These are phyloP conservation scores for Allacma fusca DNA, from an alignment of 2,888 invertebrate genomes.

Conservation along the genomic window DNA sequence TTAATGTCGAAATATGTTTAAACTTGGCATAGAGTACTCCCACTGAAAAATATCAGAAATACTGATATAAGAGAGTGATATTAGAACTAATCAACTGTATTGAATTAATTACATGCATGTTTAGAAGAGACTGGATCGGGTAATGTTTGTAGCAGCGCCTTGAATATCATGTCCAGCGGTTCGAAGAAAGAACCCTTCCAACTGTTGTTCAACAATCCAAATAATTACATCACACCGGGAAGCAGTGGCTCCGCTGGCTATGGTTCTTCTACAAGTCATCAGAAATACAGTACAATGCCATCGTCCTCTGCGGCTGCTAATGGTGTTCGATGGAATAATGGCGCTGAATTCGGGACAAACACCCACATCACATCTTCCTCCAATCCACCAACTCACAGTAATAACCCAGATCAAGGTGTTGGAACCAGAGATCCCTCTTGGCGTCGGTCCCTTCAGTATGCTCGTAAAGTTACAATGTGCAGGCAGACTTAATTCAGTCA, in stretches of 20 bases:
- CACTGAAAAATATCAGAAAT: no score
- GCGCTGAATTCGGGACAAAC: neutral
- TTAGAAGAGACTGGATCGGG: conserved; percentile 21
- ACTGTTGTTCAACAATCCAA: neutral
- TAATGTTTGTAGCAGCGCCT: conserved; percentile 24
- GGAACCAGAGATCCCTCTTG: conserved; percentile 26
- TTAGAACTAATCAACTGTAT: no score
- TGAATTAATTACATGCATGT: neutral
- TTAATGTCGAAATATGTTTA: no score
- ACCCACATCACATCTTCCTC: neutral
- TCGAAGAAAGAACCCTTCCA: conserved; percentile 9
- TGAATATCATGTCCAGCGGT: conserved; percentile 17
- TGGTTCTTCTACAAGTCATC: neutral
- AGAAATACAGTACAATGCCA: conserved; percentile 14
- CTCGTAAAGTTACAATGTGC: conserved; percentile 56
- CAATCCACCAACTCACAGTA: neutral
- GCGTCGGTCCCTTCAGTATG: conserved; percentile 54
- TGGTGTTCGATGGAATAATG: conserved; percentile 25
- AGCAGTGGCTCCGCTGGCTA: neutral
- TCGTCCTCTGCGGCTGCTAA: conserved; percentile 23
- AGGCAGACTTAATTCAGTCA: conserved; percentile 58
- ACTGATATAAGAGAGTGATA: no score
- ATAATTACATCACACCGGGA: no score
- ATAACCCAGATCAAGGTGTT: neutral
- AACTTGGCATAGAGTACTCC: no score